Conservation (phyloP, 2,113 vertebrate genomes). For the Pollachius pollachius region DNA sequence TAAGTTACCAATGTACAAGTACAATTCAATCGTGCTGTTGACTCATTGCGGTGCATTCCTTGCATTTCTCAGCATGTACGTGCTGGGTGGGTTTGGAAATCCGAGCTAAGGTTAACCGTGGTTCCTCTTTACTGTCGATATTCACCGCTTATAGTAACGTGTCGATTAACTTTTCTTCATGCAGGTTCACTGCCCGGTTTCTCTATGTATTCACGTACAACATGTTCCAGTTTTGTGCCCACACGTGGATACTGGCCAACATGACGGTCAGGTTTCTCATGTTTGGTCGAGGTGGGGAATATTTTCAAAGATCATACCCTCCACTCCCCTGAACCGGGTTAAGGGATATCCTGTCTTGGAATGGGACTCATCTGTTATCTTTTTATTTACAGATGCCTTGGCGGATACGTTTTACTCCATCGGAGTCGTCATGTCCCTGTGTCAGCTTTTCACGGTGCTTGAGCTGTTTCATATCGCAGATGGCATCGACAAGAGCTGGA, state of each 20-base stretch:
- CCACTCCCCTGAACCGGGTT: neutral
- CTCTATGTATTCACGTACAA: constrained; percentile 87
- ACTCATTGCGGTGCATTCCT: too few species aligned
- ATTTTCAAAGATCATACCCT: neutral
- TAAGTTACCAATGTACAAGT: too few species aligned
- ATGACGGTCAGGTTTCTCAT: constrained; percentile 86
- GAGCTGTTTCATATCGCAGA: constrained; percentile 87
- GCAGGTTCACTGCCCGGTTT: constrained; percentile 75
- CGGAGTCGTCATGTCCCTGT: constrained; percentile 86
- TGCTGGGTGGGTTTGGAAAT: too few species aligned
- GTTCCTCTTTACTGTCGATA: too few species aligned
- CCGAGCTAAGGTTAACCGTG: too few species aligned
- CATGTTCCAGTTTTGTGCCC: constrained; percentile 92
- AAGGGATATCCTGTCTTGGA: too few species aligned
- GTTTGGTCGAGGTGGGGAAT: constrained; percentile 85
- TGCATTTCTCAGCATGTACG: too few species aligned
- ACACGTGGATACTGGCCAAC: constrained; percentile 94
- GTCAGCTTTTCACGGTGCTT: constrained; percentile 84
- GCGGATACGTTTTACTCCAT: constrained; percentile 90
- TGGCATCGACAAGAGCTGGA: constrained; percentile 78
- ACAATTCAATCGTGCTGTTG: too few species aligned
- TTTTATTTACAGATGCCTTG: constrained; percentile 55
- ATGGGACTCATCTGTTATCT: neutral
- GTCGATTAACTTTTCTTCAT: neutral
- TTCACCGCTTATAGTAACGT: too few species aligned